Base-by-base conservation (phyloP, 2,888 invertebrate species). In the Luperina testacea region DNA sequence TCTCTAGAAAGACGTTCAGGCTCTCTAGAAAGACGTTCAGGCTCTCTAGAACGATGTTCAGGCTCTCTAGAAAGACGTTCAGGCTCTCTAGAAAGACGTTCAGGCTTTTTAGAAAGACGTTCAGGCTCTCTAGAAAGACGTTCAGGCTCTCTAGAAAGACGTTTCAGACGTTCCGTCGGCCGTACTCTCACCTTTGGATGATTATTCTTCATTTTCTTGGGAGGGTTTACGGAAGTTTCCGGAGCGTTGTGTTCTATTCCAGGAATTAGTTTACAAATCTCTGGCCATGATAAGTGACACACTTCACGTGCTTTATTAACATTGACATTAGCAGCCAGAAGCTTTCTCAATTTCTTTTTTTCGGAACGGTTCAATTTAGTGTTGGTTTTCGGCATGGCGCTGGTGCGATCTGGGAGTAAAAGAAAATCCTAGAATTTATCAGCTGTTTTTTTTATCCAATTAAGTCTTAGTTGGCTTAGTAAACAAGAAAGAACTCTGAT, bases 321-420 rank as follows among this genome's bases (percentile, higher is more conserved):
- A 45, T 75, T 72, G 6, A 83, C 42, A 61, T 84, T 84, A 13
- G 68, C 67, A 7, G 67, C 53, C 5, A 69, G 13, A 59, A 82
- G 85, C 15, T 11, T 68, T 59, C 2, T 75, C 8, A 51, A 48
- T 72, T 45, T 79, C 61, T 32, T 82, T 69, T 9, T 59, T 45
- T 38, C 8, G 0, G 65, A 11, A 32, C 11, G 13, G 20, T 8
- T 4, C 38, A 3, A 17, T 9, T 42, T 59, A 71, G 11, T 20
- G 11, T 59, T 57, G 51, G 1, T 32, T 53, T 79, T 61, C 79
- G 68, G 45, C 84, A 86, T 86, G 73, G 24, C 24, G 42, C 74
- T 5, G 79, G 51, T 80, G 68, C 15, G 9, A 85, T 85, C 84
- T 85, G 84, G 72, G 86, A 85, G 84, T 86, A 77, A 83, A 85